Percentiles rank a stretch among this genome's conserved stretches.
phyloP scores from a whole-genome alignment of 2,888 invertebrate species.

The Bruchidius siliquastri region DNA sequence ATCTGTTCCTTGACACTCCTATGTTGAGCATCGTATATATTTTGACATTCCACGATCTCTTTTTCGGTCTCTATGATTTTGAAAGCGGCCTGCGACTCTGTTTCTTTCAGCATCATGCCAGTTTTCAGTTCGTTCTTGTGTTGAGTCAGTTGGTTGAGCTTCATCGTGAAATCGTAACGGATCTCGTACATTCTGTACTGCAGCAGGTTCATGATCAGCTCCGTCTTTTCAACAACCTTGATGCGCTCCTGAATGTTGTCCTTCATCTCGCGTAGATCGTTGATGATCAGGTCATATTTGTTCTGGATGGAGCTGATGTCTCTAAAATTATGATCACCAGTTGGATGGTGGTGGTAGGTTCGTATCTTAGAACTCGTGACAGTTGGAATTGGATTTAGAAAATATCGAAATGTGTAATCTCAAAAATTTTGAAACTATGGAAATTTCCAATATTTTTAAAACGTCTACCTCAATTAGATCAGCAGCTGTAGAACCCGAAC shows the following conservation, averaged over 20 bases:
- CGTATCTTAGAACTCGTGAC: too few relatives aligned
- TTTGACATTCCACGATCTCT: slow-evolving; percentile 30
- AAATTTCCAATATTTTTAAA: too few relatives aligned
- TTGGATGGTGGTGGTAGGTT: too few relatives aligned
- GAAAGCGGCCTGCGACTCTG: slow-evolving; percentile 24
- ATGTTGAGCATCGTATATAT: slow-evolving; percentile 29
- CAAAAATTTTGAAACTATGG: too few relatives aligned
- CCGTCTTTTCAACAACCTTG: slow-evolving; percentile 31
- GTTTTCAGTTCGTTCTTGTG: slow-evolving; percentile 24
- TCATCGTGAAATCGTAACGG: slow-evolving; percentile 28
- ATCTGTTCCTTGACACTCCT: slow-evolving; percentile 29
- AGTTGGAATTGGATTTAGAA: too few relatives aligned
- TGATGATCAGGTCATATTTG: slow-evolving; percentile 22
- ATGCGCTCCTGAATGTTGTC: slow-evolving; percentile 21
- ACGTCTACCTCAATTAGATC: too few relatives aligned
- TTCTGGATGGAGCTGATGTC: slow-evolving; percentile 24
- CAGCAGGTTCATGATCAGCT: slow-evolving; percentile 32
- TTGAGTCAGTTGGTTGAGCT: slow-evolving; percentile 28
- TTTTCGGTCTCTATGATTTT: slow-evolving; percentile 30
- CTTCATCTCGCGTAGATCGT: slow-evolving; percentile 21
- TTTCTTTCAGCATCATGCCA: slow-evolving; percentile 11
- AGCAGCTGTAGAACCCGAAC: too few relatives aligned
- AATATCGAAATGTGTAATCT: too few relatives aligned
- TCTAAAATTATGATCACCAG: not conserved
- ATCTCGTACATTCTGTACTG: slow-evolving; percentile 36